Evolutionary conservation across 2,113 vertebrate genomes (phyloP).

Genomic region (Brachyistius frenatus): DNA sequence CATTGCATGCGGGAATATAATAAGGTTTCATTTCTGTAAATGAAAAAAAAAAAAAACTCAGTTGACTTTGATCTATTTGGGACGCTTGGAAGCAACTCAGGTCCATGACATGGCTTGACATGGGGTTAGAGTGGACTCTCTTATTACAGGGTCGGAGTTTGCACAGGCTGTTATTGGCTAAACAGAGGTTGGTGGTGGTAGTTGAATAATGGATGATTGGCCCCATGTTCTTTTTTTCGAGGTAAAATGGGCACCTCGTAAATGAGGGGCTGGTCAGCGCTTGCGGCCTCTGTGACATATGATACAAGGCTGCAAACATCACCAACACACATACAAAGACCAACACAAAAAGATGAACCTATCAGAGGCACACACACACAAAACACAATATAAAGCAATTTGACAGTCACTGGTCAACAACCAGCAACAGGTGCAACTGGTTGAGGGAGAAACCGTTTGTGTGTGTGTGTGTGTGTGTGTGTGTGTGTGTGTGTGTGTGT

Average conservation of each 20-base stretch:
- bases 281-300: conserved; percentile 52
- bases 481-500: conserved; percentile 9
- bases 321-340: conserved; percentile 3
- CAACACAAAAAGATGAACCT: neutral
- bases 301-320: conserved; percentile 41
- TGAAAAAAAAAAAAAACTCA: conserved; percentile 13
- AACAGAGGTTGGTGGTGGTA: conserved; percentile 69
- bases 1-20: conserved; percentile 39
- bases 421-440: conserved; percentile 77
- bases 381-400: conserved; percentile 3
- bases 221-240: conserved; percentile 48
- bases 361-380: neutral
- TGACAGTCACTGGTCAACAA: conserved; percentile 56
- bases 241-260: conserved; percentile 59
- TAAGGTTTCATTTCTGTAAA: conserved; percentile 35
- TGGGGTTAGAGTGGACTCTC: conserved; percentile 62
- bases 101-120: conserved; percentile 62
- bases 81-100: conserved; percentile 50
- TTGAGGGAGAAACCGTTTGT: conserved; percentile 34
- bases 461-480: no score
- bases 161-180: conserved; percentile 68
- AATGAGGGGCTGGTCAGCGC: conserved; percentile 65
- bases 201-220: conserved; percentile 75
- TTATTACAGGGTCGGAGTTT: conserved; percentile 74
- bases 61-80: conserved; percentile 70